Percentiles rank a stretch among this genome's conserved stretches.
Evolutionary conservation across 2,888 invertebrate species (phyloP).

Genomic region (Pandemis heparana): DNA sequence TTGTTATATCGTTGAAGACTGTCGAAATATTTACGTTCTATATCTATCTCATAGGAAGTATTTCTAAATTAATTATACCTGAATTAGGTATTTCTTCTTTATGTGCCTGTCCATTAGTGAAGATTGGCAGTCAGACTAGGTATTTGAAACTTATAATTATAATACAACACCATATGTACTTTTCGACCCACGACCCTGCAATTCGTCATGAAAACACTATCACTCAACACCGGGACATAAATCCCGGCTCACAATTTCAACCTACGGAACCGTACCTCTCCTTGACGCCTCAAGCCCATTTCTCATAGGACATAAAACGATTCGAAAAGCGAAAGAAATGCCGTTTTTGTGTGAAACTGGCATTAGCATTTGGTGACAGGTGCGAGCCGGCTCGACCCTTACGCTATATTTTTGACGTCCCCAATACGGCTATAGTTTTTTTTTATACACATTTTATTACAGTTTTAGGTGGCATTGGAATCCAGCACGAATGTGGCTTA

Average conservation of each 20-base stretch:
- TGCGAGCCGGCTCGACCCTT: slow-evolving; percentile 38
- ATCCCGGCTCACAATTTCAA: neutral
- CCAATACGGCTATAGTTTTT: slow-evolving; percentile 10
- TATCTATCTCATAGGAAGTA: no score
- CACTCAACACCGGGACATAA: neutral
- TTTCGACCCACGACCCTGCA: no score
- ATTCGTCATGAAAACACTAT: neutral
- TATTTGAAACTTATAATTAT: no score
- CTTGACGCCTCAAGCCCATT: slow-evolving; percentile 11
- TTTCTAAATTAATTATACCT: no score
- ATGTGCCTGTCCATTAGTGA: no score
- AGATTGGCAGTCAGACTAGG: no score
- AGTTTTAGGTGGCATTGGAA: slow-evolving; percentile 27
- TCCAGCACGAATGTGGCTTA: slow-evolving; percentile 34
- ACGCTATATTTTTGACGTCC: slow-evolving; percentile 16
- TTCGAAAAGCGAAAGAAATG: slow-evolving; percentile 40
- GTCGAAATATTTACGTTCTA: no score
- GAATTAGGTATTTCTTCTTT: no score
- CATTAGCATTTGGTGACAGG: slow-evolving; percentile 47
- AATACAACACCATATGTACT: no score
- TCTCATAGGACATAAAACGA: slow-evolving; percentile 35
- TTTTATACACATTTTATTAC: slow-evolving; percentile 39
- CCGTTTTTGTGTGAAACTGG: slow-evolving; percentile 42
- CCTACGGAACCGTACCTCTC: slow-evolving; percentile 15
- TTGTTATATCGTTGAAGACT: no score